Evolutionary conservation across 1,140 invertebrate species (phyloP).

Genomic region (Euwallacea fornicatus): DNA sequence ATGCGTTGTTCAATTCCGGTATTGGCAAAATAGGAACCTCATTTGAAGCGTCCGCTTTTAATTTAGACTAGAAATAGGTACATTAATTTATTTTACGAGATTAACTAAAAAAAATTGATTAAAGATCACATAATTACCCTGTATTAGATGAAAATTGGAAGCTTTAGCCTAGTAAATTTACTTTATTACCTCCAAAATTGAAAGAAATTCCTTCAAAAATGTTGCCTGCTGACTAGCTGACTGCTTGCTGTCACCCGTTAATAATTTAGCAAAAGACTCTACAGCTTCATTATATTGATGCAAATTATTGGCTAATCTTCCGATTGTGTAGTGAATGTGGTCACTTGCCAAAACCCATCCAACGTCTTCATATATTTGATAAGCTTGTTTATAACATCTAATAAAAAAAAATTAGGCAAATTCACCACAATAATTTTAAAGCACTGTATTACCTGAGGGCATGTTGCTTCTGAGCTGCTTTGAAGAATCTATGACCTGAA

Average conservation of each 20-base stretch:
- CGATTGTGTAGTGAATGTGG: conserved; percentile 93
- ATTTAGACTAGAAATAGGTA: conserved; percentile 40
- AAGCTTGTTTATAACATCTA: conserved; percentile 84
- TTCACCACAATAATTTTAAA: neutral
- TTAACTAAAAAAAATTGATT: neutral
- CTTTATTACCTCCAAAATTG: conserved; percentile 70
- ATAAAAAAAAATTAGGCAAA: conserved; percentile 1
- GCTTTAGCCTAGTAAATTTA: conserved; percentile 35
- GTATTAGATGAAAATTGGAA: no score
- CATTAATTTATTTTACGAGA: neutral
- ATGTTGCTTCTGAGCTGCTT: conserved; percentile 88
- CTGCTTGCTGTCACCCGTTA: conserved; percentile 76
- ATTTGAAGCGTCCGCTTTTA: conserved; percentile 35
- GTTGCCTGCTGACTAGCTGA: conserved; percentile 76
- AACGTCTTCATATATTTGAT: conserved; percentile 81
- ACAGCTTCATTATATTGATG: conserved; percentile 75
- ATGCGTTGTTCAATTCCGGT: conserved; percentile 67
- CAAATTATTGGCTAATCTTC: conserved; percentile 80
- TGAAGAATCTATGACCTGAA: conserved; percentile 89
- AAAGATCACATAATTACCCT: conserved; percentile 2
- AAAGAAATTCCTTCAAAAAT: conserved; percentile 87
- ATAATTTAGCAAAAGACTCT: conserved; percentile 75
- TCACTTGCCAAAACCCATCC: conserved; percentile 91
- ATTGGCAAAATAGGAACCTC: conserved; percentile 60
- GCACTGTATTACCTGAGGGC: conserved; percentile 63